Percentiles rank a stretch among this genome's conserved stretches.
Evolutionary conservation across 2,888 invertebrate genomes (phyloP).

Genomic region (Callimorpha dominula): DNA sequence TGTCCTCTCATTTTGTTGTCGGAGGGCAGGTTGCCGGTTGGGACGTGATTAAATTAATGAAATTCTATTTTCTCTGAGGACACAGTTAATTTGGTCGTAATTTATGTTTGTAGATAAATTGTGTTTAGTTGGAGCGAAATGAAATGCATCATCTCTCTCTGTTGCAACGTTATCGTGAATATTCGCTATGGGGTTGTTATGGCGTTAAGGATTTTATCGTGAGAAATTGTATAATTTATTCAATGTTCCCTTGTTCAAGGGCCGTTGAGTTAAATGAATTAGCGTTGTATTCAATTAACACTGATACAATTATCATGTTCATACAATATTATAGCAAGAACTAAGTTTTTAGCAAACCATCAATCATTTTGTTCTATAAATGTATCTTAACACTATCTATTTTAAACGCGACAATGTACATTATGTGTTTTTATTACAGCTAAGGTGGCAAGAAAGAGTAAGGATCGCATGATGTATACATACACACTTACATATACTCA

Average conservation of each 20-base stretch:
- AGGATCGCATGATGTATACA: neutral
- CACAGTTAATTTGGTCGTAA: conserved; percentile 61
- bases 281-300: neutral
- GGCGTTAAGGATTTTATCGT: conserved; percentile 17
- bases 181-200: conserved; percentile 19
- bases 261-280: conserved; percentile 5
- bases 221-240: conserved; percentile 14
- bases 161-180: conserved; percentile 21
- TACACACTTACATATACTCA: too few species aligned
- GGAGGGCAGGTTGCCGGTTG: conserved; percentile 54
- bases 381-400: neutral
- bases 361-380: neutral
- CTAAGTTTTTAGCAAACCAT: too few species aligned
- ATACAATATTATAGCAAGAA: too few species aligned
- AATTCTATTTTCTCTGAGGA: conserved; percentile 63
- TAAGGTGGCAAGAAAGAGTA: neutral
- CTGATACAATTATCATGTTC: neutral
- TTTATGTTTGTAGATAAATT: conserved; percentile 51
- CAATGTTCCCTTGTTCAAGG: neutral
- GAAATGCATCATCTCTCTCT: conserved; percentile 43
- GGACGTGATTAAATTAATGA: conserved; percentile 67
- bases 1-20: conserved; percentile 48
- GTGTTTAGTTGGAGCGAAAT: conserved; percentile 43
- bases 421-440: neutral
- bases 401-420: neutral